These are phyloP conservation scores for Hippoglossus hippoglossus DNA, from an alignment of 2,797 vertebrate species.

Conservation along the genomic window DNA sequence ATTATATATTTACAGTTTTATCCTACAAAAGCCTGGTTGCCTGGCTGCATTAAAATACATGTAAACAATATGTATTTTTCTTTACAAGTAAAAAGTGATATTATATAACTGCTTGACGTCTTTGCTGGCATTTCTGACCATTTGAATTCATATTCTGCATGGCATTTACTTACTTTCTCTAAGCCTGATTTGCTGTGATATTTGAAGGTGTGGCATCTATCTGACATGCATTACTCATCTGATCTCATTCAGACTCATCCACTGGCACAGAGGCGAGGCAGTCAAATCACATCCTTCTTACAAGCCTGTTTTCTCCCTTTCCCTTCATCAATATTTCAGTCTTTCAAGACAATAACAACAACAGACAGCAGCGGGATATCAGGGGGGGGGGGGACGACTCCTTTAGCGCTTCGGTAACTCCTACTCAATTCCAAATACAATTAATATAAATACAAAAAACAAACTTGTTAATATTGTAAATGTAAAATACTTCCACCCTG, in stretches of 20 bases:
- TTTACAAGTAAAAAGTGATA: too few species aligned
- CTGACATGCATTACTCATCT: not conserved
- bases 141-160: not conserved
- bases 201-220: not conserved
- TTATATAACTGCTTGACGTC: not conserved
- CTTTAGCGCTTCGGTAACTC: not conserved
- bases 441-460: not conserved
- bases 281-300: slow-evolving; percentile 22
- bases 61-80: too few species aligned
- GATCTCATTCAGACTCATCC: not conserved
- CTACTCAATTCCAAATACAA: too few species aligned
- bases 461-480: too few species aligned
- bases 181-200: not conserved
- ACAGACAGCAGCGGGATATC: slow-evolving; percentile 57
- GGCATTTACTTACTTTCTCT: not conserved
- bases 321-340: slow-evolving; percentile 54
- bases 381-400: slow-evolving; percentile 14
- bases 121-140: not conserved
- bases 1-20: not conserved
- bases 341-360: slow-evolving; percentile 28
- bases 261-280: not conserved
- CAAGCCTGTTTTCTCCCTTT: slow-evolving; percentile 3
- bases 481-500: too few species aligned
- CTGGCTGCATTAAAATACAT: too few species aligned
- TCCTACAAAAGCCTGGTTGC: not conserved